A percentile compares a stretch with the other conserved stretches of the same genome.
Evolutionary conservation across 2,113 vertebrate species (phyloP).

Genomic region (Gopherus evgoodei): DNA sequence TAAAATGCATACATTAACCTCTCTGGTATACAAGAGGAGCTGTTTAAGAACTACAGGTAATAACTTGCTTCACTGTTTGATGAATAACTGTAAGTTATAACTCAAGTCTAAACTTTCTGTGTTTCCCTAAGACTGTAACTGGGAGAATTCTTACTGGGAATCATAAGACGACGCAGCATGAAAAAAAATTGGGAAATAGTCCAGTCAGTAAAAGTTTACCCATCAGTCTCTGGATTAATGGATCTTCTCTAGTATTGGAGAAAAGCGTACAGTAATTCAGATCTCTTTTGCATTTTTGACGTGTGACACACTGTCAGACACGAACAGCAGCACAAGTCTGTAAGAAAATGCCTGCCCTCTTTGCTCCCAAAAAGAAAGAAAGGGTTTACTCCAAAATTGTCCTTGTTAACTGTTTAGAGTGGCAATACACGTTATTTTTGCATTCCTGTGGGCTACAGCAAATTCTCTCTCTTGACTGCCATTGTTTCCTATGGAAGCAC

Average conservation of each 20-base stretch:
- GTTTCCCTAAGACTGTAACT: fast-evolving
- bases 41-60: neutral
- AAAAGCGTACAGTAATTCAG: neutral
- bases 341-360: neutral
- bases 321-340: neutral
- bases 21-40: neutral
- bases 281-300: neutral
- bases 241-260: neutral
- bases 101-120: neutral
- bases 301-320: neutral
- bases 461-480: constrained; percentile 64
- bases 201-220: neutral
- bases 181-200: neutral
- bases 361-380: neutral
- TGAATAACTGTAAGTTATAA: neutral
- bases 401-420: constrained; percentile 45
- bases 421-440: constrained; percentile 36
- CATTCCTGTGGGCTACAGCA: constrained; percentile 59
- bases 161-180: neutral
- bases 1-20: neutral
- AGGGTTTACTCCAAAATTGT: neutral
- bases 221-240: neutral
- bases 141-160: neutral
- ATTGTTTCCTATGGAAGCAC: constrained; percentile 64
- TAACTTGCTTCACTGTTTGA: neutral